Evolutionary conservation across 2,797 vertebrate species (phyloP).

Genomic region (Atherinosoma microstoma): DNA sequence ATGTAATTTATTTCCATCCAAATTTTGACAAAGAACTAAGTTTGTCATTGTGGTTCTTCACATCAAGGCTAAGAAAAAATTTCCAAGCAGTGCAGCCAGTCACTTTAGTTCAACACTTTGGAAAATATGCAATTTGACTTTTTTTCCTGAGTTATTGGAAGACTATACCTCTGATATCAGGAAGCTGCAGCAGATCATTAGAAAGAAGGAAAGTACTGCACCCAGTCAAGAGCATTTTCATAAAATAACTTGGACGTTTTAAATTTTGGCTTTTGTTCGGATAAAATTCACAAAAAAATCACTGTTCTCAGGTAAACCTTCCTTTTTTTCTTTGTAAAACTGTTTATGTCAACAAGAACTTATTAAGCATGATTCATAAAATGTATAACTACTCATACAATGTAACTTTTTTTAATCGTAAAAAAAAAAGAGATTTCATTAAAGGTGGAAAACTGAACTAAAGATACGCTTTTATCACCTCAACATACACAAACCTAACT

Average conservation of each 20-base stretch:
- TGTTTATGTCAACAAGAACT: no score
- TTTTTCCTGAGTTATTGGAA: not conserved
- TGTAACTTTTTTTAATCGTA: no score
- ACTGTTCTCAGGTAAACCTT: not conserved
- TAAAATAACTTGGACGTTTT: not conserved
- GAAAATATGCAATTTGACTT: no score
- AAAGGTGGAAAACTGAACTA: not conserved
- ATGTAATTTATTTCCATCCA: not conserved
- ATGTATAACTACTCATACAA: not conserved
- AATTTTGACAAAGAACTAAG: not conserved
- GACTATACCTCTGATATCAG: not conserved
- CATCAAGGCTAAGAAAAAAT: not conserved
- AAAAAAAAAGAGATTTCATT: not conserved
- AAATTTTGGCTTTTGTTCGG: not conserved
- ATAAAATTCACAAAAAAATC: not conserved
- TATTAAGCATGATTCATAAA: not conserved
- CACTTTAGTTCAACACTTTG: not conserved
- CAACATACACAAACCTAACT: not conserved
- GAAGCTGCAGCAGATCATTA: not conserved
- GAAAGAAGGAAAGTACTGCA: not conserved
- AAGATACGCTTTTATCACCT: slow-evolving; percentile 3
- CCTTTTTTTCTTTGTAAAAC: not conserved
- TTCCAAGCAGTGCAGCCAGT: not conserved
- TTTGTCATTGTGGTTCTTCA: not conserved
- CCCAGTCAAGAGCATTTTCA: no score